Conservation (phyloP, 2,888 invertebrate genomes). For the Pseudococcus longispinus region DNA sequence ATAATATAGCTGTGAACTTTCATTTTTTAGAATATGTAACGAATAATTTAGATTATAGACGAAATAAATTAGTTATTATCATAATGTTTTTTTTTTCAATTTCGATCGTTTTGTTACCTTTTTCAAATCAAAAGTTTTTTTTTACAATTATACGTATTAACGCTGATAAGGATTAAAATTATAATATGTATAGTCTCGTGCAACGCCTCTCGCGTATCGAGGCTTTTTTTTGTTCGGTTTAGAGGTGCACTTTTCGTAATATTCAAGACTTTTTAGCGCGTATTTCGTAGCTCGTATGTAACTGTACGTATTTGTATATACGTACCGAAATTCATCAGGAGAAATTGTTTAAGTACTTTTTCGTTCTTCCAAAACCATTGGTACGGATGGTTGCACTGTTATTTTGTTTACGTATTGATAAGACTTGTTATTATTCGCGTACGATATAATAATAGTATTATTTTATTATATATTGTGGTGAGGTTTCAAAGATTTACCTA, state of each 20-base stretch:
- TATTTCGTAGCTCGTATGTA: neutral
- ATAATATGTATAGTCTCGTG: neutral
- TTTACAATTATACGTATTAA: neutral
- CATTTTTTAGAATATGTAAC: neutral
- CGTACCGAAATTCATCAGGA: neutral
- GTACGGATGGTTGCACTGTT: slow-evolving; percentile 13
- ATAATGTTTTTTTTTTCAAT: neutral
- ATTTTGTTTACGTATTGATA: neutral
- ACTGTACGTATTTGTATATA: neutral
- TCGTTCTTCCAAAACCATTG: neutral
- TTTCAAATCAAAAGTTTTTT: slow-evolving; percentile 10
- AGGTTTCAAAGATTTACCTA: neutral
- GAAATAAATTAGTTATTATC: neutral
- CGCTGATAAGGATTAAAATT: neutral
- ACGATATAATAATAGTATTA: neutral
- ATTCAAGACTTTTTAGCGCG: neutral
- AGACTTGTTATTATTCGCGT: neutral
- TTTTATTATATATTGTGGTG: neutral
- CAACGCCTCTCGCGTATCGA: neutral
- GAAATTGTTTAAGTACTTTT: neutral
- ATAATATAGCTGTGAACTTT: slow-evolving; percentile 39
- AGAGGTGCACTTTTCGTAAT: neutral
- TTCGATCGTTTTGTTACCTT: slow-evolving; percentile 9
- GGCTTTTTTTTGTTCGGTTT: neutral
- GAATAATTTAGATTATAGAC: neutral